phyloP scores from a whole-genome alignment of 37 sponge, comb jelly and placozoan species.

The Hexactinellida sp. region DNA sequence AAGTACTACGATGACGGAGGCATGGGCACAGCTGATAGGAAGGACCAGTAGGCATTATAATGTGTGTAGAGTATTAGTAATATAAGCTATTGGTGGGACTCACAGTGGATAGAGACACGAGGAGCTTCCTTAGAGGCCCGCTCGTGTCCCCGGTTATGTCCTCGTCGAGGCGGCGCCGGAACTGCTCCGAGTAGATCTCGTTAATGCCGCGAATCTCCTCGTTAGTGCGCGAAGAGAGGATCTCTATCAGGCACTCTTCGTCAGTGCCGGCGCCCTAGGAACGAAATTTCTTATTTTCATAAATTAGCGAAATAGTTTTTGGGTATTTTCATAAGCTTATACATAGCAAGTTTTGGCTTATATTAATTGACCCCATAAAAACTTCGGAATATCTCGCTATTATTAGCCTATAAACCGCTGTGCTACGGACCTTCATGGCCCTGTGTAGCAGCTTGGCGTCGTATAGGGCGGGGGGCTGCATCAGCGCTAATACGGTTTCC shows the following conservation, averaged over 20 bases:
- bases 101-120: slow-evolving; percentile 69
- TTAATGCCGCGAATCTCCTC: slow-evolving; percentile 7
- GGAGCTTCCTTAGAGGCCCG: slow-evolving; percentile 82
- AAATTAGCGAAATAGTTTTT: too few species aligned
- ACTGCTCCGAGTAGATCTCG: not conserved
- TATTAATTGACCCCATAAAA: too few species aligned
- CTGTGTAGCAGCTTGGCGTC: slow-evolving; percentile 66
- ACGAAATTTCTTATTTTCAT: too few species aligned
- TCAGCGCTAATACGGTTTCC: slow-evolving; percentile 43
- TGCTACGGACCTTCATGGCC: slow-evolving; percentile 66
- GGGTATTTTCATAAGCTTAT: too few species aligned
- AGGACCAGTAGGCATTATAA: not conserved
- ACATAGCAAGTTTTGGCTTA: too few species aligned
- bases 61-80: not conserved
- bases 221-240: slow-evolving; percentile 44
- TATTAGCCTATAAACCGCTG: too few species aligned
- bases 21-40: not conserved
- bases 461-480: slow-evolving; percentile 53
- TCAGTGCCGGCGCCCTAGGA: slow-evolving; percentile 52
- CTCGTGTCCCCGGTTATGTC: slow-evolving; percentile 87
- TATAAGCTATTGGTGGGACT: not conserved
- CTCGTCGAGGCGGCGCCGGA: slow-evolving; percentile 64
- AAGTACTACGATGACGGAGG: not conserved
- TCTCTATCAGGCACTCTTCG: slow-evolving; percentile 38
- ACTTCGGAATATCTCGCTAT: too few species aligned